Evolutionary conservation across 2,797 vertebrate genomes (phyloP), one percentile per base, ranked within the genome.

Genomic region (Gallinago nigripennis): DNA sequence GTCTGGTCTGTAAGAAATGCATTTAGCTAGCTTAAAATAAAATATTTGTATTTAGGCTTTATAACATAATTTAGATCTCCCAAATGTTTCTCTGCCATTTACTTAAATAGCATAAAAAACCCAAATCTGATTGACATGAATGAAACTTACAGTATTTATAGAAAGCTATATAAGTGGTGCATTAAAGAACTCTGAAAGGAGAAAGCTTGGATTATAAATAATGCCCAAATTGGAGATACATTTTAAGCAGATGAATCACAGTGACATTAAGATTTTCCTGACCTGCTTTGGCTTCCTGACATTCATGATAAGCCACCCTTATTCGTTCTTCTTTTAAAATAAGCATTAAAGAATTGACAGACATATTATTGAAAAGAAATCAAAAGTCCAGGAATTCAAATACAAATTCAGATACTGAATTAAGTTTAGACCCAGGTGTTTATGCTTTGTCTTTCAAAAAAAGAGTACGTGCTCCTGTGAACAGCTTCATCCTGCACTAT

Each of bases 171-270:
- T 92, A 93, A 96, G 73, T 92, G 92, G 95, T 76, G 16, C 91
- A 97, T 97, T 97, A 91, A 97, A 93, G 95, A 96, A 92, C 77
- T 93, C 84, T 96, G 94, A 96, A 97, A 97, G 97, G 16, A 96
- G 86, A 95, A 97, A 98, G 97, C 95, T 88, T 57, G 91, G 97
- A 98, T 98, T 98, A 98, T 87, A 94, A 98, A 97, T 94, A 93
- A 96, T 92, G 88, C 95, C 95, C 91, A 96, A 98, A 94, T 95
- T 82, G 94, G 31, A 64, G 97, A 98, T 92, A 97, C 83, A 58
- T 48, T 66, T 82, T 58, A 96, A 81, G 95, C 50, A 98, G 97
- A 98, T 97, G 98, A 97, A 98, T 85, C 90, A 97, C 97, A 94
- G 92, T 98, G 97, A 98, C 97, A 98, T 63, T 69, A 80, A 91